phyloP scores from a whole-genome alignment of 1,140 invertebrate species.

The Bombus polaris region DNA sequence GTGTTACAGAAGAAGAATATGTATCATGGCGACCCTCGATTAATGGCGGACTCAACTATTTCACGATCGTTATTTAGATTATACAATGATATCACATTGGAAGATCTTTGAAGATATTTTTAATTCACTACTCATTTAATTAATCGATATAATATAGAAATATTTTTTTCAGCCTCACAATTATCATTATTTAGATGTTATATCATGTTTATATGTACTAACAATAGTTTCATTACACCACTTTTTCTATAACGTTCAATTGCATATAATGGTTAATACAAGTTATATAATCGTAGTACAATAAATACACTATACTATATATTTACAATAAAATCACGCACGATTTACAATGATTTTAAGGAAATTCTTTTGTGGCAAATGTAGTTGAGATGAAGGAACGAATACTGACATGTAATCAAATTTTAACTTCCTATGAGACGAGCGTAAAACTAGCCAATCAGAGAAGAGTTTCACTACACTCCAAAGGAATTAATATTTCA shows the following conservation, averaged over 20 bases:
- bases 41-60: neutral
- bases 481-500: neutral
- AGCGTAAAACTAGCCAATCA: neutral
- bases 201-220: no score
- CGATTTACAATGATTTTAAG: no score
- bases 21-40: constrained; percentile 28
- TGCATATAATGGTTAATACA: neutral
- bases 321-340: neutral
- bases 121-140: no score
- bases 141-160: no score
- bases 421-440: neutral
- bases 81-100: no score
- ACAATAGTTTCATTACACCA: neutral
- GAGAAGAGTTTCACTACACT: neutral
- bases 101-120: no score
- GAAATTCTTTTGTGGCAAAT: neutral
- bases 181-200: no score
- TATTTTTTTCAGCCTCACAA: no score
- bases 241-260: neutral
- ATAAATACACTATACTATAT: no score
- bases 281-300: neutral
- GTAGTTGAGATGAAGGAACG: neutral
- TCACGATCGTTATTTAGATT: neutral
- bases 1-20: constrained; percentile 1
- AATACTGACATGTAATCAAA: neutral